Conservation (phyloP, 1,140 invertebrate species). For the Drosophila sp. region DNA sequence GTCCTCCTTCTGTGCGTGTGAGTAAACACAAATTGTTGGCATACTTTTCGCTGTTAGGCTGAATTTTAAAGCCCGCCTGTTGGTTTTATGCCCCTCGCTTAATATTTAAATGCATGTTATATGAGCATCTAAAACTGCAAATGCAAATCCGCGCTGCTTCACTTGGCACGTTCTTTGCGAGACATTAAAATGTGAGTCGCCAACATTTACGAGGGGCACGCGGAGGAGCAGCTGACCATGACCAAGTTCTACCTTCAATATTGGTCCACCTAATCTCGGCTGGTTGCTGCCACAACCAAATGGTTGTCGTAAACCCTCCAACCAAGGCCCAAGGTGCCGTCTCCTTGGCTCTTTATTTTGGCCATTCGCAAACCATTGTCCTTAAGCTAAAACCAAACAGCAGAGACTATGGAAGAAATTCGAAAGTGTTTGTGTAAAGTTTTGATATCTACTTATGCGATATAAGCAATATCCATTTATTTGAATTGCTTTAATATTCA, state of each 20-base stretch:
- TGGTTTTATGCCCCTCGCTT: constrained; percentile 42
- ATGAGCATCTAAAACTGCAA: constrained; percentile 26
- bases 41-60: constrained; percentile 48
- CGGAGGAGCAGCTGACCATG: constrained; percentile 4
- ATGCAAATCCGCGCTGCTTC: constrained; percentile 41
- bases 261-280: constrained; percentile 60
- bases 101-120: constrained; percentile 44
- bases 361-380: constrained; percentile 27
- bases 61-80: constrained; percentile 37
- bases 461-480: background rate
- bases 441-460: background rate
- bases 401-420: background rate
- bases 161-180: constrained; percentile 49
- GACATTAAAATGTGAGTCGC: constrained; percentile 59
- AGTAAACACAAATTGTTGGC: constrained; percentile 54
- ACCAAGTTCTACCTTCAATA: constrained; percentile 52
- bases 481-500: background rate
- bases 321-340: constrained; percentile 48
- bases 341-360: constrained; percentile 13
- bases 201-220: constrained; percentile 34
- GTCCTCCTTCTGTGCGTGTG: constrained; percentile 30
- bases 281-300: constrained; percentile 51
- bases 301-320: constrained; percentile 65
- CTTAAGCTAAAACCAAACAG: background rate
- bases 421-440: background rate